These are phyloP conservation scores for Cryptosula pallasiana DNA, from an alignment of 2,888 invertebrate species.

Conservation along the genomic window DNA sequence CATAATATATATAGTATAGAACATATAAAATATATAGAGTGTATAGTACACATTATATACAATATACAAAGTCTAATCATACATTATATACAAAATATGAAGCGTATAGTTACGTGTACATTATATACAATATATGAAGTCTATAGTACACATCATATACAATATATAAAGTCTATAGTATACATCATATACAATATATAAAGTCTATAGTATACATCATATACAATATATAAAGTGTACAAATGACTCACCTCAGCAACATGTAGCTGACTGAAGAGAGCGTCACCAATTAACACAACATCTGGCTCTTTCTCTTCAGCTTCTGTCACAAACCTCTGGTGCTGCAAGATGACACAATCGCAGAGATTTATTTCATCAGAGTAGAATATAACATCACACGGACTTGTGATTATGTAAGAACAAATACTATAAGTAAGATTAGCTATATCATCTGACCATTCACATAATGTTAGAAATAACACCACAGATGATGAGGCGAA, in stretches of 20 bases:
- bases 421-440: too few relatives aligned
- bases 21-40: constrained; percentile 1
- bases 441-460: too few relatives aligned
- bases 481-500: too few relatives aligned
- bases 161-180: neutral
- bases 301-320: constrained; percentile 86
- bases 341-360: too few relatives aligned
- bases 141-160: neutral
- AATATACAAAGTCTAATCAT: constrained; percentile 9
- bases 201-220: neutral
- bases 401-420: too few relatives aligned
- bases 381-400: too few relatives aligned
- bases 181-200: neutral
- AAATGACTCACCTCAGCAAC: constrained; percentile 62
- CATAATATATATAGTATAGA: constrained; percentile 2
- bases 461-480: too few relatives aligned
- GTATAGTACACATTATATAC: neutral
- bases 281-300: constrained; percentile 85
- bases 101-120: constrained; percentile 14
- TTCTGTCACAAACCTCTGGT: constrained; percentile 76
- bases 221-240: neutral
- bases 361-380: too few relatives aligned
- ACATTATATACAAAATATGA: constrained; percentile 18
- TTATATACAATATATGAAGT: neutral
- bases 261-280: constrained; percentile 74